Evolutionary conservation across 2,113 vertebrate species (phyloP).

Genomic region (Leiothrix lutea): DNA sequence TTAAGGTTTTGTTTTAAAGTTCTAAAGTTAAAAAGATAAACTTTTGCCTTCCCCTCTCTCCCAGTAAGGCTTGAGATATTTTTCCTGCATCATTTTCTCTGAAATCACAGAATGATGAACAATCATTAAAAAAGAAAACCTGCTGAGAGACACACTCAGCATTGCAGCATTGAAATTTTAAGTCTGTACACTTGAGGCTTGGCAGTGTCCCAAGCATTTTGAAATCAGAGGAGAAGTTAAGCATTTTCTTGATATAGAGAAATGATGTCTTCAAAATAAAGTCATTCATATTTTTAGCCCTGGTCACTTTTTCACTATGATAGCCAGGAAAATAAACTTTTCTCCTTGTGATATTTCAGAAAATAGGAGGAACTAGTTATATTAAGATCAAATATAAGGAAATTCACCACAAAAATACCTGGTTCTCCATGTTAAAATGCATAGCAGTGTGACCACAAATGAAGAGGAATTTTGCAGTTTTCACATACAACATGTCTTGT

Average conservation of each 20-base stretch:
- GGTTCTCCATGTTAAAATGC: neutral
- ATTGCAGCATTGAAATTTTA: neutral
- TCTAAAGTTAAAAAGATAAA: neutral
- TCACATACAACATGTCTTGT: neutral
- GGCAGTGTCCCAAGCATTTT: neutral
- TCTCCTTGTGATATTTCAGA: neutral
- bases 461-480: neutral
- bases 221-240: conserved; percentile 6
- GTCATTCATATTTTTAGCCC: neutral
- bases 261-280: neutral
- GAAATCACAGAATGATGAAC: conserved; percentile 2
- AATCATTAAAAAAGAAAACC: neutral
- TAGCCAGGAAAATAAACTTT: neutral
- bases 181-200: neutral
- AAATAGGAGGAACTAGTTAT: neutral
- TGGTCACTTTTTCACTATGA: neutral
- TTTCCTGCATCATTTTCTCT: neutral
- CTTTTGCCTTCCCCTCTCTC: neutral
- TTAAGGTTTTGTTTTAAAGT: neutral
- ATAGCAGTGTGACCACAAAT: neutral
- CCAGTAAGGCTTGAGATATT: neutral
- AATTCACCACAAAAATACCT: neutral
- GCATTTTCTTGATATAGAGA: neutral
- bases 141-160: neutral
- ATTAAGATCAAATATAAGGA: neutral